A percentile compares a stretch with the other conserved stretches of the same genome.
Conservation (phyloP, 2,888 invertebrate genomes). For the Iselma pallidipennis region DNA sequence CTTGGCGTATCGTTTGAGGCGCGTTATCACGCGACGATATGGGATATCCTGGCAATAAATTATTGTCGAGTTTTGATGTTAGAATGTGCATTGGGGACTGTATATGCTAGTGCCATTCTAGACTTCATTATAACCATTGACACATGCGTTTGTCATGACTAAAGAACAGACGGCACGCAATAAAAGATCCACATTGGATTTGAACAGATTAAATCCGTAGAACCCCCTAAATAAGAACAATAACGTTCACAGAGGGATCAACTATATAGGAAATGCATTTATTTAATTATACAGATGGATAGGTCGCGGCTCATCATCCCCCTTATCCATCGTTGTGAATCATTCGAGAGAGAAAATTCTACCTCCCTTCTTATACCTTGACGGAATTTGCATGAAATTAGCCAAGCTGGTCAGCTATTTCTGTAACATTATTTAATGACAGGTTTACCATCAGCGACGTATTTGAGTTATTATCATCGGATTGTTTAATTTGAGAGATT, state of each 20-base stretch:
- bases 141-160: conserved; percentile 49
- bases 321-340: not conserved
- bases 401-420: not conserved
- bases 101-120: conserved; percentile 35
- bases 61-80: conserved; percentile 39
- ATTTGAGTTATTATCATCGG: not conserved
- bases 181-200: conserved; percentile 44
- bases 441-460: not conserved
- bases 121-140: conserved; percentile 50
- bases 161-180: conserved; percentile 41
- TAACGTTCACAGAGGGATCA: conserved; percentile 22
- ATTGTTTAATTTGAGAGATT: not conserved
- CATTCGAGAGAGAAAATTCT: not conserved
- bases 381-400: not conserved
- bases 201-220: conserved; percentile 41
- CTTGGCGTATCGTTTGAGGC: conserved; percentile 39
- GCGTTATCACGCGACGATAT: conserved; percentile 53
- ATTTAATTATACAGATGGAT: conserved; percentile 35
- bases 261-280: conserved; percentile 31
- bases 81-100: conserved; percentile 29
- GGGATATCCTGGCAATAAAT: conserved; percentile 53
- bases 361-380: no score
- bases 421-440: not conserved
- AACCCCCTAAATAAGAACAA: conserved; percentile 26
- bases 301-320: conserved; percentile 3